Percentiles rank a stretch among this genome's conserved stretches.
These are phyloP conservation scores for Cossypha dichroa DNA, from an alignment of 2,797 vertebrate species.

Conservation along the genomic window DNA sequence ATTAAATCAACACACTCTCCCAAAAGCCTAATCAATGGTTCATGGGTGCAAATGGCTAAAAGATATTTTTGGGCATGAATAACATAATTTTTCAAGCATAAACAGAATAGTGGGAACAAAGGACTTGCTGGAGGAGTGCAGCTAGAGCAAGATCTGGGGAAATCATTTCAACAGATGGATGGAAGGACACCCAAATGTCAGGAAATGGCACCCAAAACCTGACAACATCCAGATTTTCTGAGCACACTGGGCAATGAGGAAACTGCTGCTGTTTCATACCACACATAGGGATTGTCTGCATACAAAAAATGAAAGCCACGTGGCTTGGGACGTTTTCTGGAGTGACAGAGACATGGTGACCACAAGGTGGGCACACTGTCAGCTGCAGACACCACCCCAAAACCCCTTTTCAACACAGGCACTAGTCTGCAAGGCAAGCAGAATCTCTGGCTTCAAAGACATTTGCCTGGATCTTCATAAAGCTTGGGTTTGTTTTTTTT, in stretches of 20 bases:
- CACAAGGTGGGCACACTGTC: neutral
- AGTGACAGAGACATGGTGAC: neutral
- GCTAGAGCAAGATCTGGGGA: neutral
- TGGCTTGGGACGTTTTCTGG: neutral
- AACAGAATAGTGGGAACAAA: neutral
- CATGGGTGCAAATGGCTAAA: neutral
- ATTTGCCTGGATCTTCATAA: neutral
- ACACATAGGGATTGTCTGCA: neutral
- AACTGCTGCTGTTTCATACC: neutral
- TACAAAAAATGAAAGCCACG: neutral
- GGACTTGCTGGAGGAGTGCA: neutral
- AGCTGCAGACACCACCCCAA: neutral
- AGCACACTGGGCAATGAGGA: neutral
- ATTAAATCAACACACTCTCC: rapidly evolving
- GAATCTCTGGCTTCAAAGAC: neutral
- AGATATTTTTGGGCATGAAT: neutral
- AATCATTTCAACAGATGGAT: neutral
- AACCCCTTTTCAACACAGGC: neutral
- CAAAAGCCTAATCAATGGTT: neutral
- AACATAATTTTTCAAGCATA: neutral
- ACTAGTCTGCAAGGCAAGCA: neutral
- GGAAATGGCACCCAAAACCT: neutral
- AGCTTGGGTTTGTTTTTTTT: too few species aligned
- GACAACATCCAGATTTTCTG: neutral
- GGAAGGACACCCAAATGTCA: neutral